These are phyloP conservation scores for Microcaecilia unicolor DNA, from an alignment of 2,797 vertebrate species.

Conservation along the genomic window DNA sequence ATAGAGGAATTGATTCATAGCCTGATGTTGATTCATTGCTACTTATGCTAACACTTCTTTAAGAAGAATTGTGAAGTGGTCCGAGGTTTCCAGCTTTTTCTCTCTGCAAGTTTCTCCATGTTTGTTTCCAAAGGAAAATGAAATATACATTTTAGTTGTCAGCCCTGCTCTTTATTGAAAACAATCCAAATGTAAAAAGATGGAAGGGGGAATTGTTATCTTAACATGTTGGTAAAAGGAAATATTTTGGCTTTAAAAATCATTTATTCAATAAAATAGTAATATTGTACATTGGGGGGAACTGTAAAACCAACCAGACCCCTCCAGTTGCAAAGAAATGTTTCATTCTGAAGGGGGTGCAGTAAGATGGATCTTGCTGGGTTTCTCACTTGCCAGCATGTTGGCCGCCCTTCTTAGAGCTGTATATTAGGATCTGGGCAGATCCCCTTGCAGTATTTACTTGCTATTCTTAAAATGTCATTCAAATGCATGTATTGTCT, in stretches of 20 bases:
- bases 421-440: constrained; percentile 28
- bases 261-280: constrained; percentile 7
- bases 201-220: constrained; percentile 1
- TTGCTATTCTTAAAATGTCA: constrained; percentile 52
- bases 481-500: constrained; percentile 57
- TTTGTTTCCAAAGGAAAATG: too few relatives aligned
- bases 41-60: not conserved
- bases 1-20: too few relatives aligned
- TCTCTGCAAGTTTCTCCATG: not conserved
- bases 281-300: not conserved
- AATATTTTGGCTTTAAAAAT: constrained; percentile 16
- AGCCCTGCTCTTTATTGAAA: too few relatives aligned
- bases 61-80: constrained; percentile 1
- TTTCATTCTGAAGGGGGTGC: constrained; percentile 14
- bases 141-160: too few relatives aligned
- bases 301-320: constrained; percentile 2
- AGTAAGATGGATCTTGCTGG: constrained; percentile 20
- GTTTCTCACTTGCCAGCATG: constrained; percentile 14
- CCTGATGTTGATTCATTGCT: constrained; percentile 11
- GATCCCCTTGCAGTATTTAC: constrained; percentile 49
- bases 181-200: not conserved
- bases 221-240: constrained; percentile 10
- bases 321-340: not conserved
- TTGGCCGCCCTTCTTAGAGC: constrained; percentile 34
- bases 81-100: constrained; percentile 16